A percentile compares a stretch with the other conserved stretches of the same genome.
Conservation (phyloP, 2,888 invertebrate genomes). For the Thecocarcelia acutangulata region DNA sequence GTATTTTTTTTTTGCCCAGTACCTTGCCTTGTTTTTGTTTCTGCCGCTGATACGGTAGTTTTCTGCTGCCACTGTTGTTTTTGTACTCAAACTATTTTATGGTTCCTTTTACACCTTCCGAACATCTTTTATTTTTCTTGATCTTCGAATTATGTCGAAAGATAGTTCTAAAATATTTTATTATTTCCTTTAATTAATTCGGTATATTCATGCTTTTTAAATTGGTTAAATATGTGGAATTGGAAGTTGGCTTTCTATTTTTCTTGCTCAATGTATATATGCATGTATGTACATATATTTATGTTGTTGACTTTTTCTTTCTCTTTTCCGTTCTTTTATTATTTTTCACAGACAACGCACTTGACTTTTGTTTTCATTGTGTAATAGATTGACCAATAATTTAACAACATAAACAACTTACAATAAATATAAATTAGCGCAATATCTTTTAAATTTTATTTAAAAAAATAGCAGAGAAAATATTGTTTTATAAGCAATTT, state of each 20-base stretch:
- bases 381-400: constrained; percentile 51
- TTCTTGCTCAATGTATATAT: constrained; percentile 35
- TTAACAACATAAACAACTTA: constrained; percentile 37
- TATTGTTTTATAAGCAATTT: constrained; percentile 46
- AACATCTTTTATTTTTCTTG: constrained; percentile 41
- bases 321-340: constrained; percentile 47
- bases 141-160: constrained; percentile 8
- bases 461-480: constrained; percentile 29
- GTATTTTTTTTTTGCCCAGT: constrained; percentile 42
- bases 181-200: constrained; percentile 4
- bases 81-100: constrained; percentile 34
- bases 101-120: constrained; percentile 38
- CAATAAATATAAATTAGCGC: constrained; percentile 19
- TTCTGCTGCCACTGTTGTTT: constrained; percentile 28
- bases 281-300: no score
- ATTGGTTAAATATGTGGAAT: constrained; percentile 41
- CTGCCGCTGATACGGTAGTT: neutral
- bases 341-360: constrained; percentile 65
- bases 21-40: constrained; percentile 26
- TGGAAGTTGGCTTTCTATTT: constrained; percentile 52
- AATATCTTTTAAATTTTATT: constrained; percentile 31
- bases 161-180: constrained; percentile 38
- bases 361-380: constrained; percentile 65
- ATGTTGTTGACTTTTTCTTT: constrained; percentile 48
- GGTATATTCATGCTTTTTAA: constrained; percentile 13